Conservation (phyloP, 2,797 vertebrate genomes). For the Diceros bicornis region DNA sequence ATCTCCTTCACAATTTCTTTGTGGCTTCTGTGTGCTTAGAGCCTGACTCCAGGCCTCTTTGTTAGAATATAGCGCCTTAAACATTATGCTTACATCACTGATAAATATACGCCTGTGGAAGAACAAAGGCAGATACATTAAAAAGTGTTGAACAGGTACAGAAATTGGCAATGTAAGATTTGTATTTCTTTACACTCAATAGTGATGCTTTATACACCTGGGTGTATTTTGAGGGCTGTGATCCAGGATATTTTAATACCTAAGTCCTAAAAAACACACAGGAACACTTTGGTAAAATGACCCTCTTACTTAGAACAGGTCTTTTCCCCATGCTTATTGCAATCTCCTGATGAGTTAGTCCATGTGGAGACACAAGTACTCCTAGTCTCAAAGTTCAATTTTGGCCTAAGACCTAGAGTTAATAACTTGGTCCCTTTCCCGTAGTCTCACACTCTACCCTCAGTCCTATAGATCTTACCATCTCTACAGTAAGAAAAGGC, state of each 20-base stretch:
- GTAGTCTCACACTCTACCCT: background rate
- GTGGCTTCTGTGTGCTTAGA: background rate
- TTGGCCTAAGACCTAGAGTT: background rate
- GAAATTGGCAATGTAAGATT: background rate
- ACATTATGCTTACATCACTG: background rate
- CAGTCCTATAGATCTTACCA: background rate
- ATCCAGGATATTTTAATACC: background rate
- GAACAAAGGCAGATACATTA: background rate
- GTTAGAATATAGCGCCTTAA: background rate
- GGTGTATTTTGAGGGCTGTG: background rate
- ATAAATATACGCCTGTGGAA: background rate
- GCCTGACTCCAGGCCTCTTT: background rate
- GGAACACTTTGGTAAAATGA: background rate
- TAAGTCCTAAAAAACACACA: background rate
- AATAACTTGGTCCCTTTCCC: background rate
- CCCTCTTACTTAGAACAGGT: background rate
- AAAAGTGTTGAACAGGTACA: background rate
- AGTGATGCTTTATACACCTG: background rate
- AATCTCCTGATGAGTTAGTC: background rate
- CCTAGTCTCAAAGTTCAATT: background rate
- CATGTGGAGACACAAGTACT: background rate
- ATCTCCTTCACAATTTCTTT: background rate
- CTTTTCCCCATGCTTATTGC: background rate
- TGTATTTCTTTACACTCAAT: background rate
- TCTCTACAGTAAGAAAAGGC: background rate